Evolutionary conservation across 2,888 invertebrate genomes (phyloP).

Genomic region (Caenorhabditis zanzibari): DNA sequence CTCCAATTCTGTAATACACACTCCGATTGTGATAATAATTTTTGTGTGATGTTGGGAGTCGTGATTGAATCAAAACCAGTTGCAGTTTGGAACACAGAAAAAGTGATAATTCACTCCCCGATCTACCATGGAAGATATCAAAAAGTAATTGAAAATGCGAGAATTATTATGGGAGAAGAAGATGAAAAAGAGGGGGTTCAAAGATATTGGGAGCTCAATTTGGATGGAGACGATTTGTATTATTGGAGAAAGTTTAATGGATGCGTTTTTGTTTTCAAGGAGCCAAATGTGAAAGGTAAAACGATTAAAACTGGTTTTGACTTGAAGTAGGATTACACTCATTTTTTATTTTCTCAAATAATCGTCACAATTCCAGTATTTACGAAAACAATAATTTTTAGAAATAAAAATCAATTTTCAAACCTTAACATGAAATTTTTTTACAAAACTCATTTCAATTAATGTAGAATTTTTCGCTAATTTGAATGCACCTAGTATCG

Average conservation of each 20-base stretch:
- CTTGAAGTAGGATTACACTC: too few relatives aligned
- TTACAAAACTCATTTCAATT: too few relatives aligned
- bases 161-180: not conserved
- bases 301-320: too few relatives aligned
- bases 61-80: not conserved
- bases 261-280: not conserved
- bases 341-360: too few relatives aligned
- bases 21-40: not conserved
- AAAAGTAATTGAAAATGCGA: not conserved
- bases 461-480: too few relatives aligned
- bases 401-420: too few relatives aligned
- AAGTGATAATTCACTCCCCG: not conserved
- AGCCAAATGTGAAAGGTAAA: not conserved
- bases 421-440: too few relatives aligned
- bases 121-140: not conserved
- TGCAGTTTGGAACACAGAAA: not conserved
- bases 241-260: not conserved
- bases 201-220: not conserved
- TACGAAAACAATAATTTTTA: too few relatives aligned
- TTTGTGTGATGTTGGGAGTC: not conserved
- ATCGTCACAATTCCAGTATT: too few relatives aligned
- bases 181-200: not conserved
- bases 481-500: too few relatives aligned
- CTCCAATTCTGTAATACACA: constrained; percentile 7
- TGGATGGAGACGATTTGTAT: not conserved